phyloP scores from a whole-genome alignment of 2,113 vertebrate species.

The Leptocoma aspasia region DNA sequence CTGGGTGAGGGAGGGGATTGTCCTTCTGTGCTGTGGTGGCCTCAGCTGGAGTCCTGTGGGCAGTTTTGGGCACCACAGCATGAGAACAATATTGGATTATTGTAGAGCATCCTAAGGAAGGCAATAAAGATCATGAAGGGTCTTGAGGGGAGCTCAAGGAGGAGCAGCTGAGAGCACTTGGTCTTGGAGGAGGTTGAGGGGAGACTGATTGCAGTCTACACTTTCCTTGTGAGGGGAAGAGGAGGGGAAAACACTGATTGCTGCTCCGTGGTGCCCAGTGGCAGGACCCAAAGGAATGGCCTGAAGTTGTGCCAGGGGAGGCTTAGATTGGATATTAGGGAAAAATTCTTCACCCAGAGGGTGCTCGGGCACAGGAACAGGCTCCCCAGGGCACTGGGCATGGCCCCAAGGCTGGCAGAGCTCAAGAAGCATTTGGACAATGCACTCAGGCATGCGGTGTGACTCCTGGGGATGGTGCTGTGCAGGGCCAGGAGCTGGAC shows the following conservation, averaged over 20 bases:
- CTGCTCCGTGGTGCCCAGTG: background rate
- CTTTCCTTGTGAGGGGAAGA: background rate
- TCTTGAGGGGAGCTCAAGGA: background rate
- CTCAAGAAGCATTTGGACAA: rapidly evolving
- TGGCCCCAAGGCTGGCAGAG: background rate
- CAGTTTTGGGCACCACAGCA: too few relatives aligned
- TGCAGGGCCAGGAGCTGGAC: background rate
- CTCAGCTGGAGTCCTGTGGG: background rate
- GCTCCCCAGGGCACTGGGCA: background rate
- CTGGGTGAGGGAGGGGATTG: background rate
- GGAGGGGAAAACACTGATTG: background rate
- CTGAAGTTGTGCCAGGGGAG: background rate
- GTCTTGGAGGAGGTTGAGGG: background rate
- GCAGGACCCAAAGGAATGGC: background rate
- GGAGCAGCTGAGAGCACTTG: background rate
- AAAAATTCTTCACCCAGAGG: background rate
- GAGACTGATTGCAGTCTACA: rapidly evolving
- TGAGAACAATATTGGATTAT: rapidly evolving
- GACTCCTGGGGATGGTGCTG: background rate
- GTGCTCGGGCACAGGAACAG: background rate
- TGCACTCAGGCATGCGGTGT: rapidly evolving
- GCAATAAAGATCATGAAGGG: too few relatives aligned
- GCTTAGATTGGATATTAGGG: background rate
- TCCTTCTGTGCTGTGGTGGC: rapidly evolving
- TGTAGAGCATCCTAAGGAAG: background rate